phyloP scores from a whole-genome alignment of 2,113 vertebrate genomes.

The Eudyptes chrysolophus region DNA sequence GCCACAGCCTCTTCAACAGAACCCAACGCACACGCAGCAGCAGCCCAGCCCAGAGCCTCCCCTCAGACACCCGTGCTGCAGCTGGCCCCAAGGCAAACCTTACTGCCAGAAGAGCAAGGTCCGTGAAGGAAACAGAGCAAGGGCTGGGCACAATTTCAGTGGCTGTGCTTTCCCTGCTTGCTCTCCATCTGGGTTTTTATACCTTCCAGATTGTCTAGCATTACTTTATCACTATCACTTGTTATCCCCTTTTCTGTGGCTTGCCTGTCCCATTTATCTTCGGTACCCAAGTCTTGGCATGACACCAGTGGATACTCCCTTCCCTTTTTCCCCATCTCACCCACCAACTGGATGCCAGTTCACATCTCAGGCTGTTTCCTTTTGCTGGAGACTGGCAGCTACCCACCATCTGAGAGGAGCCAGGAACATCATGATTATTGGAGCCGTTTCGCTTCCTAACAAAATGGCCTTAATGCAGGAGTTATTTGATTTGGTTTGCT shows the following conservation, averaged over 20 bases:
- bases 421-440: conserved; percentile 18
- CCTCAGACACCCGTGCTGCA: not conserved
- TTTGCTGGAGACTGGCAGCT: conserved; percentile 29
- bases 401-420: not conserved
- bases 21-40: not conserved
- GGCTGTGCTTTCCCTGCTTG: not conserved
- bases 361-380: conserved; percentile 16
- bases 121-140: not conserved
- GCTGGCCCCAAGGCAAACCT: not conserved
- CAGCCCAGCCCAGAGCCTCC: not conserved
- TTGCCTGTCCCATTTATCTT: not conserved
- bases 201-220: not conserved
- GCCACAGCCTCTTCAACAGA: not conserved
- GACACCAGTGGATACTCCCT: not conserved
- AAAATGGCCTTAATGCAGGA: conserved; percentile 56
- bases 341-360: not conserved
- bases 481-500: conserved; percentile 52
- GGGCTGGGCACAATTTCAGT: not conserved
- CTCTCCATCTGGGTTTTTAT: not conserved
- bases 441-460: not conserved
- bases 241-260: not conserved
- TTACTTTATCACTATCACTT: not conserved
- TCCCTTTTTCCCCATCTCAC: not conserved
- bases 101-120: not conserved
- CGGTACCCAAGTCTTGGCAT: not conserved